Evolutionary conservation across 1,140 invertebrate genomes (phyloP).

Genomic region (Oreohelix idahoensis): DNA sequence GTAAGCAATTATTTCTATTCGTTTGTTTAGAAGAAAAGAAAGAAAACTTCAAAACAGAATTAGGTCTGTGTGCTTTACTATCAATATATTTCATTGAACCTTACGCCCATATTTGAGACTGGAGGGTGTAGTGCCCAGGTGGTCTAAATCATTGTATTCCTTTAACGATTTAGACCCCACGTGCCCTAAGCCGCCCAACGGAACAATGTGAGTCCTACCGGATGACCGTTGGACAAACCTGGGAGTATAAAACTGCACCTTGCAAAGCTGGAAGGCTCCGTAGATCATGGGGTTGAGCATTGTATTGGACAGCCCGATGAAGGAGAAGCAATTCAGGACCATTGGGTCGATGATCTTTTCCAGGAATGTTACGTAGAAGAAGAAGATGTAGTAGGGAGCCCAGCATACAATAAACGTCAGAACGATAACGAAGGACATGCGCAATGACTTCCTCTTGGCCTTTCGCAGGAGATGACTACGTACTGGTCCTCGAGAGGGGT

Average conservation of each 20-base stretch:
- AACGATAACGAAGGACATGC: constrained; percentile 88
- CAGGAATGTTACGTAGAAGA: constrained; percentile 79
- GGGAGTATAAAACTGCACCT: constrained; percentile 62
- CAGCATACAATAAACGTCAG: constrained; percentile 72
- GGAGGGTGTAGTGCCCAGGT: background rate
- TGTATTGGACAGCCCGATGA: constrained; percentile 86
- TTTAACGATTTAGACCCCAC: background rate
- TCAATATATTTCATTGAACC: background rate
- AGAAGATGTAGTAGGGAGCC: constrained; percentile 82
- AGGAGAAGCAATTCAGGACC: constrained; percentile 74
- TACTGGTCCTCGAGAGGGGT: constrained; percentile 62
- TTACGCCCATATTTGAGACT: background rate
- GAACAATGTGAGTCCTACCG: background rate
- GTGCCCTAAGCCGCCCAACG: background rate
- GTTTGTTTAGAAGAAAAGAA: too few species aligned
- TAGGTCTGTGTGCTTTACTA: background rate
- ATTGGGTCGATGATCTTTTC: constrained; percentile 75
- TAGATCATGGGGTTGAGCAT: constrained; percentile 91
- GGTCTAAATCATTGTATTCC: background rate
- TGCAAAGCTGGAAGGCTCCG: constrained; percentile 83
- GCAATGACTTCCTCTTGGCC: constrained; percentile 86
- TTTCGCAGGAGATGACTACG: constrained; percentile 77
- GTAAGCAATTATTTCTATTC: too few species aligned
- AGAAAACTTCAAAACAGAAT: too few species aligned
- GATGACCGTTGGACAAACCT: constrained; percentile 61